These are phyloP conservation scores for cattle (Bos taurus) DNA, from an alignment of 2,113 vertebrate species.

Conservation along the genomic window DNA sequence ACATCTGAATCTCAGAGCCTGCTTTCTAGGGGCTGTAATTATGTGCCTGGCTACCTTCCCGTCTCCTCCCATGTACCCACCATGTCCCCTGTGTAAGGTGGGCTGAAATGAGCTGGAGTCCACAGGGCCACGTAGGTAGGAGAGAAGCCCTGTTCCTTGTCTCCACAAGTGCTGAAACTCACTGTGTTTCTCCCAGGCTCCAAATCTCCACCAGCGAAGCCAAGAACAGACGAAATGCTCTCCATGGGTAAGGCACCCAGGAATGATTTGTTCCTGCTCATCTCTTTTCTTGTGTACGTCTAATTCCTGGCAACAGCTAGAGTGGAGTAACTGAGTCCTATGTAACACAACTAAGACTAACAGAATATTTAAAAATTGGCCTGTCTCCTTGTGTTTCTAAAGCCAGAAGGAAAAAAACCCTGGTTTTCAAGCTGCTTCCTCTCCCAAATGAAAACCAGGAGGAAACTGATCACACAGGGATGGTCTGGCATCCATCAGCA, in stretches of 20 bases:
- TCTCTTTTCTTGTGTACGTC: neutral
- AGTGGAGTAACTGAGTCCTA: neutral
- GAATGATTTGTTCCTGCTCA: neutral
- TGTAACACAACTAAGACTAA: neutral
- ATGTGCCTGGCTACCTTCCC: neutral
- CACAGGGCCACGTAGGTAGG: neutral
- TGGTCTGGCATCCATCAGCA: slow-evolving; percentile 39
- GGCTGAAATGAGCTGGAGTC: neutral
- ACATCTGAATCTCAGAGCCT: neutral
- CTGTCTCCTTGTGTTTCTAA: neutral
- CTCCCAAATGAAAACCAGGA: slow-evolving; percentile 35
- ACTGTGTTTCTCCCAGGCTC: neutral
- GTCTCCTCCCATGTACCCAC: neutral
- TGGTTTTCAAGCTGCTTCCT: slow-evolving; percentile 36
- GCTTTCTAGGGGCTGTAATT: neutral
- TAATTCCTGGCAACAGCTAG: neutral
- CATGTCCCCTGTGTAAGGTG: neutral
- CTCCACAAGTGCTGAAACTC: neutral
- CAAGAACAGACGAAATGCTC: neutral
- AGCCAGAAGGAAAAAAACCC: neutral
- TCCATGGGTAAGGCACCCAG: neutral
- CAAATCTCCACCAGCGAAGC: neutral
- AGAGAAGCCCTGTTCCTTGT: neutral
- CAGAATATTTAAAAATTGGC: slow-evolving; percentile 13
- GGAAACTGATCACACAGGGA: neutral